phyloP scores from a whole-genome alignment of 2,113 vertebrate species.

The Chlamydotis undulata region DNA sequence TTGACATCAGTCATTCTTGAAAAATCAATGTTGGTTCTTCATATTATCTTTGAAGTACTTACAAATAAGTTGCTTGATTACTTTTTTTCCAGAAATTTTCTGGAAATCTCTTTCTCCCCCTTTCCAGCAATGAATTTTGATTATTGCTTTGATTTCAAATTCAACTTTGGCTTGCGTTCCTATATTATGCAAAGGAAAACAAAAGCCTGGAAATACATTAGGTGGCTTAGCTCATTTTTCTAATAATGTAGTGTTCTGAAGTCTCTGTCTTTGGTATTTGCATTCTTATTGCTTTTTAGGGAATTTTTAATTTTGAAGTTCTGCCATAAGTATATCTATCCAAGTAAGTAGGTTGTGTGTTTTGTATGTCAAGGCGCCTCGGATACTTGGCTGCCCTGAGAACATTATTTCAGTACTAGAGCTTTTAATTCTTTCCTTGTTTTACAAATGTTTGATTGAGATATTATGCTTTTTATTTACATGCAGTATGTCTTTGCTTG shows the following conservation, averaged over 20 bases:
- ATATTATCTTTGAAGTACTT: background rate
- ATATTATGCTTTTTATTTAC: background rate
- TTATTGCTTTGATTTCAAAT: background rate
- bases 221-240: background rate
- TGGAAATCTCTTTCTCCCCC: background rate
- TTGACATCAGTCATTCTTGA: background rate
- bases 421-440: background rate
- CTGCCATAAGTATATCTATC: background rate
- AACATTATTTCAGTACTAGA: background rate
- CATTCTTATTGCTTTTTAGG: background rate
- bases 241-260: background rate
- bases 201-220: background rate
- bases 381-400: background rate
- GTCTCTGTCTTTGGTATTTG: background rate
- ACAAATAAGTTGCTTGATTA: background rate
- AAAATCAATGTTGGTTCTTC: background rate
- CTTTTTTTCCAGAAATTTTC: background rate
- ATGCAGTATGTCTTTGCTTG: background rate
- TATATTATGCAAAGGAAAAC: background rate
- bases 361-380: background rate
- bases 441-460: background rate
- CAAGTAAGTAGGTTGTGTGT: background rate
- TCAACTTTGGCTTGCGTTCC: background rate
- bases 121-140: background rate
- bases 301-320: background rate